A percentile compares a stretch with the other conserved stretches of the same genome.
Conservation (phyloP, 2,797 vertebrate species). For the Parotocinclus haroldoi region DNA sequence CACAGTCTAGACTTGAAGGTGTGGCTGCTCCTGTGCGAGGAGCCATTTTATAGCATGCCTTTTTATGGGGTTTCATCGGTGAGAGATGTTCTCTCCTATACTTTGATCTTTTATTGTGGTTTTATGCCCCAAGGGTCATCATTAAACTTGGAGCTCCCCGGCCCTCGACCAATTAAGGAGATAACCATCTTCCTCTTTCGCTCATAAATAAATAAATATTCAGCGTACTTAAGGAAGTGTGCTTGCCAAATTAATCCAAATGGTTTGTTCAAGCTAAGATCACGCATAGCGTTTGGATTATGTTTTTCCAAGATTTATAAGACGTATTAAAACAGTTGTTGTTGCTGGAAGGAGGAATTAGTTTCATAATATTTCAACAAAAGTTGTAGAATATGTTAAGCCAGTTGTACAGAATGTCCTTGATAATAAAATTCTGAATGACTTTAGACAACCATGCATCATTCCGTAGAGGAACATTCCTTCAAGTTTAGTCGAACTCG, state of each 20-base stretch:
- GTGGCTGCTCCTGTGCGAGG: constrained; percentile 39
- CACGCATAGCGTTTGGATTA: too few species aligned
- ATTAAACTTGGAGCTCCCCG: constrained; percentile 58
- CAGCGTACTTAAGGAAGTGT: constrained; percentile 18
- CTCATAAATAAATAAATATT: constrained; percentile 62
- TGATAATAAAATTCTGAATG: too few species aligned
- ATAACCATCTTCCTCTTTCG: constrained; percentile 64
- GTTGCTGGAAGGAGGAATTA: too few species aligned
- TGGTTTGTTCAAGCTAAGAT: constrained; percentile 8
- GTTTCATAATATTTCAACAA: too few species aligned
- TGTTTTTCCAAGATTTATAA: too few species aligned
- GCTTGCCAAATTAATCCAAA: constrained; percentile 22
- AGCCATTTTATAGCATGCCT: constrained; percentile 33
- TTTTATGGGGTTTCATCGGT: constrained; percentile 49
- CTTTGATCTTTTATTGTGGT: constrained; percentile 42
- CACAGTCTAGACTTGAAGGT: constrained; percentile 33
- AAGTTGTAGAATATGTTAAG: too few species aligned
- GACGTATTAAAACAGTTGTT: too few species aligned
- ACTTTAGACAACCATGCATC: too few species aligned
- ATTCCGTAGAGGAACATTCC: too few species aligned
- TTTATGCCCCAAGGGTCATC: constrained; percentile 56
- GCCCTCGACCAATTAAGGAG: constrained; percentile 55
- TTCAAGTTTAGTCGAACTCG: too few species aligned
- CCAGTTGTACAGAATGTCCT: too few species aligned
- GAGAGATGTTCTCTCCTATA: constrained; percentile 30